Evolutionary conservation across 2,797 vertebrate genomes (phyloP), one percentile per base, ranked within the genome.

Genomic region (Clarias platycephalus): DNA sequence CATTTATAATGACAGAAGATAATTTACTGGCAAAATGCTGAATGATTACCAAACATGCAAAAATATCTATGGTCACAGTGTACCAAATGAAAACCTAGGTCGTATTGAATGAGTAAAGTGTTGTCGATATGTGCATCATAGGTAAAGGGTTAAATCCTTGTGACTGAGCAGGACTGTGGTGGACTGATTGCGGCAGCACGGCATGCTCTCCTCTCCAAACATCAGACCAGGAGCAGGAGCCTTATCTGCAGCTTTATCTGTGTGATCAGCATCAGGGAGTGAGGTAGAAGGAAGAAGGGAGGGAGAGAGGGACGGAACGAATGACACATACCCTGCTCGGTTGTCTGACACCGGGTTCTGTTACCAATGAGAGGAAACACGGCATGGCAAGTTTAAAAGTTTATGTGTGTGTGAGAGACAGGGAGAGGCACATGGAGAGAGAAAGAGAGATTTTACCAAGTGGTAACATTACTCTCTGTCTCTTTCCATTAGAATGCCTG

Each of bases 321-420:
- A 92, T 93, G 92, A 94, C 92, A 92, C 90, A 91, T 86, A 6
- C 90, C 87, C 88, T 89, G 89, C 89, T 91, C 82, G 85, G 87
- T 91, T 85, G 87, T 86, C 88, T 80, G 88, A 85, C 58, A 83
- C 86, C 40, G 76, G 87, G 88, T 93, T 91, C 88, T 91, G 89
- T 93, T 93, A 92, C 92, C 91, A 90, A 86, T 86, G 86, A 91
- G 89, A 86, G 84, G 68, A 88, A 88, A 86, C 89, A 87, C 68
- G 82, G 85, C 64, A 88, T 84, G 83, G 85, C 89, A 88, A 83
- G 84, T 83, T 67, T 67, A 76, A 67, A 77, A 66, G 84, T 83
- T 55, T 70, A 62, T 84, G 85, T 78, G 58, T 57, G 70, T 81
- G 53, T 13, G 49, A 24, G 15, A 55, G 58, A 70, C 24, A 40